Evolutionary conservation across 2,113 vertebrate species (phyloP).

Genomic region (Cebidichthys violaceus): DNA sequence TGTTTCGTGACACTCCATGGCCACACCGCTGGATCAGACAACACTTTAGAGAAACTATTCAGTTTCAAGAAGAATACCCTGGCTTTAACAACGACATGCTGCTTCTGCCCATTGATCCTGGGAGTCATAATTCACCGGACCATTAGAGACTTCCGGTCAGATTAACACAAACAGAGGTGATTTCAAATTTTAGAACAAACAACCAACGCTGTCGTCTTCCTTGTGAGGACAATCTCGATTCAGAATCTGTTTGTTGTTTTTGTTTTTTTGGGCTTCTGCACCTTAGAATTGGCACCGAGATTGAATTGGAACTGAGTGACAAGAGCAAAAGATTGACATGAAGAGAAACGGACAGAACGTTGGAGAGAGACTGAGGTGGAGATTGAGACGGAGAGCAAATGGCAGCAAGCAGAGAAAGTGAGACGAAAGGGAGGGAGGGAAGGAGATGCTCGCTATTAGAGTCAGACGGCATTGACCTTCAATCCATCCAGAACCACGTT

Average conservation of each 20-base stretch:
- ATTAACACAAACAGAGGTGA: background rate
- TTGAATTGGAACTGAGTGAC: constrained; percentile 43
- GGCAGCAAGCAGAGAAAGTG: constrained; percentile 3
- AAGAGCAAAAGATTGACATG: constrained; percentile 52
- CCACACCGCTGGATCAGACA: background rate
- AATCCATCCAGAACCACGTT: constrained; percentile 45
- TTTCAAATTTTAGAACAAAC: background rate
- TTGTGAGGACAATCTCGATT: background rate
- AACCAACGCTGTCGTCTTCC: background rate
- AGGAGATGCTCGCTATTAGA: constrained; percentile 6
- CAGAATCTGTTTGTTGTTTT: background rate
- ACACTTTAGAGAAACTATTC: background rate
- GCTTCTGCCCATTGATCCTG: background rate
- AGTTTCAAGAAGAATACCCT: background rate
- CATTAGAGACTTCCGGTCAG: background rate
- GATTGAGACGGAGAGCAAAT: constrained; percentile 11
- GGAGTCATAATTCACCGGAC: background rate
- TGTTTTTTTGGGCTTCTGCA: background rate
- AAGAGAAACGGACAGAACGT: constrained; percentile 44
- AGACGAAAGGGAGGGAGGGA: background rate
- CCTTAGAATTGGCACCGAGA: constrained; percentile 11
- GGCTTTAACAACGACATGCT: background rate
- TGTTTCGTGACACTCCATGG: background rate
- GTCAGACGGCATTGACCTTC: constrained; percentile 67
- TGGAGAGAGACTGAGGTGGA: constrained; percentile 30